Conservation (phyloP, 2,113 vertebrate genomes). For the Crocuta crocuta region DNA sequence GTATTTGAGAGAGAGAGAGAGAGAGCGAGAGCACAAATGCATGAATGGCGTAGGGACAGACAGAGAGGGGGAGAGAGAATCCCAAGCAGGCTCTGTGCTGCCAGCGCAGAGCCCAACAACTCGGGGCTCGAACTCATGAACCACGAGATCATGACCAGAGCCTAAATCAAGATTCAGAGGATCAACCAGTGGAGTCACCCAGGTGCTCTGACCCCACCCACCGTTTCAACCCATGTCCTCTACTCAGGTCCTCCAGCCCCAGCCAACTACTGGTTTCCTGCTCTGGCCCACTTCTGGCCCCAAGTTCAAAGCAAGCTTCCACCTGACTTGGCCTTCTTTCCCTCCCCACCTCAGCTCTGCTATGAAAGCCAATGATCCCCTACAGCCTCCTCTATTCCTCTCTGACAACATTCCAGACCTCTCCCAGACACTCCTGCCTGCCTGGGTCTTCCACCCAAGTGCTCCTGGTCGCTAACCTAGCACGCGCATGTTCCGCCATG, state of each 20-base stretch:
- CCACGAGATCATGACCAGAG: too few species aligned
- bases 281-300: not conserved
- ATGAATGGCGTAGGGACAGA: too few species aligned
- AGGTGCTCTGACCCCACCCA: too few species aligned
- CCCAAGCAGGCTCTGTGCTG: too few species aligned
- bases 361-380: fast-evolving
- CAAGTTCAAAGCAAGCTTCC: not conserved
- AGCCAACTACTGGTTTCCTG: not conserved
- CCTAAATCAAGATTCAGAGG: too few species aligned
- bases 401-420: not conserved
- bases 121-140: too few species aligned
- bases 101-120: too few species aligned
- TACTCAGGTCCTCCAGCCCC: too few species aligned
- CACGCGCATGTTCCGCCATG: fast-evolving
- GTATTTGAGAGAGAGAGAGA: too few species aligned
- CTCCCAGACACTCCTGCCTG: not conserved
- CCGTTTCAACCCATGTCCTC: not conserved
- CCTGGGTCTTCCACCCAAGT: not conserved
- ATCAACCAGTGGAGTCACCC: too few species aligned
- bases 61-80: too few species aligned
- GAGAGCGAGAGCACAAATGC: too few species aligned
- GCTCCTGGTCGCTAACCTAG: fast-evolving
- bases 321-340: not conserved
- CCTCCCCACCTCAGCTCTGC: not conserved
- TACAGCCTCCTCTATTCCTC: not conserved